Conservation (phyloP, 2,888 invertebrate genomes). For the Escarpia spicata region DNA sequence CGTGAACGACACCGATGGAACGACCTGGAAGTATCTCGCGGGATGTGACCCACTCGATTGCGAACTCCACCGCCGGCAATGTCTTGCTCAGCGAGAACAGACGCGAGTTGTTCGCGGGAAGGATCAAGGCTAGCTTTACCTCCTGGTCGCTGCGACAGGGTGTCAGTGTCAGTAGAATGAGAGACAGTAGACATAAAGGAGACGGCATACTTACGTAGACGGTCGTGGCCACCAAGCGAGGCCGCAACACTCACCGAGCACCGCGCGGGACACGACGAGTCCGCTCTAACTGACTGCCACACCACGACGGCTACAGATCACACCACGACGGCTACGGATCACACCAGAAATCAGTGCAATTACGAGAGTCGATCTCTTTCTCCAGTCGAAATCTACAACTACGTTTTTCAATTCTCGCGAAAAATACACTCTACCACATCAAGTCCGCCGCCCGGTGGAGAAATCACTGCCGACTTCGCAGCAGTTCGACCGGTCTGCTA, state of each 20-base stretch:
- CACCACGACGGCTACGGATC: not conserved
- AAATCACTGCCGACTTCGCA: not conserved
- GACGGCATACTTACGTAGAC: not conserved
- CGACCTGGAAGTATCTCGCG: conserved; percentile 32
- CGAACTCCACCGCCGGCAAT: conserved; percentile 38
- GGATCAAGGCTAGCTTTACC: conserved; percentile 38
- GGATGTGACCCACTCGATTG: conserved; percentile 28
- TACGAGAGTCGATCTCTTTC: not conserved
- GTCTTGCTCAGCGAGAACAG: conserved; percentile 40
- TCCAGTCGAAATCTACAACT: not conserved
- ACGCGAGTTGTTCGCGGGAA: conserved; percentile 37
- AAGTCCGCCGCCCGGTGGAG: not conserved
- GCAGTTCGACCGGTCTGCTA: not conserved
- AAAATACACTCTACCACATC: not conserved
- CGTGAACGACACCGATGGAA: conserved; percentile 34
- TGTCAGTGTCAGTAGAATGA: not conserved
- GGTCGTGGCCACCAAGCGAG: not conserved
- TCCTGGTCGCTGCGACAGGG: not conserved
- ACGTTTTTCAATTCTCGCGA: not conserved
- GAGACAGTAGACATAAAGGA: not conserved
- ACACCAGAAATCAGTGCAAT: not conserved
- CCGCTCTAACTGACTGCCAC: not conserved
- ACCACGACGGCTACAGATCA: not conserved
- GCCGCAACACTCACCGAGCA: not conserved
- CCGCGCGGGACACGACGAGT: not conserved